Conservation (phyloP, 2,797 vertebrate species). For the Cryptoprocta ferox region DNA sequence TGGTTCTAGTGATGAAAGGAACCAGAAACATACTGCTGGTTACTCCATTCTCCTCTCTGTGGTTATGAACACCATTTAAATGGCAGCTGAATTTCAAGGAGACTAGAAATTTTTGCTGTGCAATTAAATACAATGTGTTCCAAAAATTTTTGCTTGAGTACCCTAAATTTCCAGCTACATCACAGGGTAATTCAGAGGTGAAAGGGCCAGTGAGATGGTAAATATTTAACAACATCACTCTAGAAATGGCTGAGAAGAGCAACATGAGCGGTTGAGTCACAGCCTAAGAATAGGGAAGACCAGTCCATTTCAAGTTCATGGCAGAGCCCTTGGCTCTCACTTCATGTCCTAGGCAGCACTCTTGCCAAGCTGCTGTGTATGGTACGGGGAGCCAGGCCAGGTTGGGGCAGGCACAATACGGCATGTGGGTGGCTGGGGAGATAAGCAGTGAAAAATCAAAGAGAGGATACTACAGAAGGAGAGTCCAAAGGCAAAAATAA, state of each 20-base stretch:
- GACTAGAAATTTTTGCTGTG: not conserved
- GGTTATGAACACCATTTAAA: not conserved
- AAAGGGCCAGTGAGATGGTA: not conserved
- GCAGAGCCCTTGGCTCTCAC: not conserved
- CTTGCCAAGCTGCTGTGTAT: not conserved
- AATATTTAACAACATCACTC: not conserved
- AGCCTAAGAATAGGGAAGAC: not conserved
- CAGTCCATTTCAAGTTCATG: not conserved
- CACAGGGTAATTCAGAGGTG: not conserved
- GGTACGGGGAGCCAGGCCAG: not conserved
- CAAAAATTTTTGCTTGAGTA: not conserved
- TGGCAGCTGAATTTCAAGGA: not conserved
- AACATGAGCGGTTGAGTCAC: not conserved
- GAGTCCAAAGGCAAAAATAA: not conserved
- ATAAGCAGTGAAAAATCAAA: not conserved
- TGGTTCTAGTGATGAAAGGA: not conserved
- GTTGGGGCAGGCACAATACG: too few relatives aligned
- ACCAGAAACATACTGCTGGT: not conserved
- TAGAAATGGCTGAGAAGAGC: not conserved
- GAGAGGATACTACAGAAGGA: not conserved
- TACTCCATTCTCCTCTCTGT: not conserved
- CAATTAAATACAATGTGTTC: not conserved
- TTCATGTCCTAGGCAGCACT: not conserved
- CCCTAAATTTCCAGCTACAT: not conserved
- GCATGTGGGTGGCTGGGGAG: too few relatives aligned